A percentile compares a stretch with the other conserved stretches of the same genome.
Evolutionary conservation across 2,888 invertebrate genomes (phyloP).

Genomic region (Augochlorella aurata): DNA sequence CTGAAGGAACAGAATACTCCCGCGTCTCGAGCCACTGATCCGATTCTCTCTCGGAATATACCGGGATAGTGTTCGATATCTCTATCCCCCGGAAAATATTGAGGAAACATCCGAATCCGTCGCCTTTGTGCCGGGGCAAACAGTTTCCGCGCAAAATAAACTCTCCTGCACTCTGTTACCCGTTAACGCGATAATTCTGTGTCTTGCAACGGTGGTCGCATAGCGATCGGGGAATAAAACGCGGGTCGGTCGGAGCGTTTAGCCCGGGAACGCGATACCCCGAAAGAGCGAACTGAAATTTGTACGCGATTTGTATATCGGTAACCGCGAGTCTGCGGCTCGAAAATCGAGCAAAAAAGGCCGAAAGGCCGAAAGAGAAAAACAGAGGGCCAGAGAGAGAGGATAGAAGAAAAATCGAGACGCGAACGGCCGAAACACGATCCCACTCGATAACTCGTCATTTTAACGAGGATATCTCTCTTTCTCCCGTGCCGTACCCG

Average conservation of each 20-base stretch:
- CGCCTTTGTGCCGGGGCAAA: too few species aligned
- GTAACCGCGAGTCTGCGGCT: constrained; percentile 39
- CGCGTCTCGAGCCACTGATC: background rate
- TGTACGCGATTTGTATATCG: constrained; percentile 50
- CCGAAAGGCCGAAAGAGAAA: background rate
- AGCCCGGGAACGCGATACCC: constrained; percentile 36
- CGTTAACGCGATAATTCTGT: too few species aligned
- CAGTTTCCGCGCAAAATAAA: background rate
- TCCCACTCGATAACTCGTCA: constrained; percentile 60
- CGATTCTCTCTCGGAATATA: background rate
- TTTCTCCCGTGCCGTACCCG: constrained; percentile 23
- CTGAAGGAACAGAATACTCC: background rate
- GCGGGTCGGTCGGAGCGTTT: constrained; percentile 34
- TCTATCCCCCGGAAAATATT: background rate
- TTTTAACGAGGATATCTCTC: constrained; percentile 62
- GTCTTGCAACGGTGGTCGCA: too few species aligned
- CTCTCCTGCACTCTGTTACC: too few species aligned
- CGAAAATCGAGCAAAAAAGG: background rate
- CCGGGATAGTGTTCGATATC: background rate
- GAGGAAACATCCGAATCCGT: background rate
- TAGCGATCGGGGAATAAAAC: background rate
- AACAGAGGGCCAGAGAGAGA: background rate
- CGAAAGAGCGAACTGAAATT: constrained; percentile 31
- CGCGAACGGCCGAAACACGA: constrained; percentile 50
- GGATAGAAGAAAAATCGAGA: constrained; percentile 5